Evolutionary conservation across 1,140 invertebrate genomes (phyloP).

Genomic region (Euwallacea similis): DNA sequence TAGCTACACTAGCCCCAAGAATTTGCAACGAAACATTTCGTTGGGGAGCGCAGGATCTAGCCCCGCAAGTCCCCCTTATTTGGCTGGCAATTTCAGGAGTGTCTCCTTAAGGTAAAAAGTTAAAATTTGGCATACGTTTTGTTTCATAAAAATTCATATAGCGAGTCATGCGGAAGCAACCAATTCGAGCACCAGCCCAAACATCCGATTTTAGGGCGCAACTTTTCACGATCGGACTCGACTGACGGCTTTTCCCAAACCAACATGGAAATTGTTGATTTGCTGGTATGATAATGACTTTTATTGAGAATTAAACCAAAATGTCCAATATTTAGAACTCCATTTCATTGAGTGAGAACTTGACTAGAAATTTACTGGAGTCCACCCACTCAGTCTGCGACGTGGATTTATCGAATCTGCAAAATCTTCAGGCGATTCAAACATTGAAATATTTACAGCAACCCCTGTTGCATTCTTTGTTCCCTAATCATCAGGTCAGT

Average conservation of each 20-base stretch:
- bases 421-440: conserved; percentile 56
- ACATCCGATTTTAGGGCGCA: conserved; percentile 50
- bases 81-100: conserved; percentile 42
- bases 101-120: conserved; percentile 45
- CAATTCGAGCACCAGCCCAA: conserved; percentile 52
- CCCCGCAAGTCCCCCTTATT: conserved; percentile 40
- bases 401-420: conserved; percentile 55
- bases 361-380: conserved; percentile 43
- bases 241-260: conserved; percentile 60
- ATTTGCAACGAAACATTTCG: conserved; percentile 41
- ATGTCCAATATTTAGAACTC: conserved; percentile 43
- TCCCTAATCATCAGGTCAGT: conserved; percentile 25
- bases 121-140: not conserved
- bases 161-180: conserved; percentile 57
- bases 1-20: conserved; percentile 24
- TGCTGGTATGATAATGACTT: conserved; percentile 19
- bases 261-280: conserved; percentile 14
- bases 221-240: conserved; percentile 62
- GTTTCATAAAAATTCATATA: conserved; percentile 25
- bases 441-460: conserved; percentile 56
- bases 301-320: not conserved
- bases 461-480: conserved; percentile 47
- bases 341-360: conserved; percentile 47
- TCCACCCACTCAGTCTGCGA: conserved; percentile 42
- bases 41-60: conserved; percentile 40